phyloP scores from a whole-genome alignment of 2,888 invertebrate genomes.

The Teinopalpus imperialis region DNA sequence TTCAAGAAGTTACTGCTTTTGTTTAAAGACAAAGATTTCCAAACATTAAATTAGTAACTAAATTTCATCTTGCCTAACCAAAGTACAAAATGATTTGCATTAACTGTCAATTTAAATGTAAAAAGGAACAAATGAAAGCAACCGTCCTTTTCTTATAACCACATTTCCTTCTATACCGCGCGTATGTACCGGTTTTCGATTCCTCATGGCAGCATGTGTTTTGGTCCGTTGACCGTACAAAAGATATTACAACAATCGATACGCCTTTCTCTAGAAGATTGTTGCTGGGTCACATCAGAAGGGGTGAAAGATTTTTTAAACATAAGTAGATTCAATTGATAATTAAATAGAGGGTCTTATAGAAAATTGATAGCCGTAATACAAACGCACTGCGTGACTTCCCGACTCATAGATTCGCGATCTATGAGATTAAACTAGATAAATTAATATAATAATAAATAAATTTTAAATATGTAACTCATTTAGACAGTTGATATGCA shows the following conservation, averaged over 20 bases:
- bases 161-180: conserved; percentile 1
- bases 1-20: no score
- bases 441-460: no score
- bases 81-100: neutral
- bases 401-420: neutral
- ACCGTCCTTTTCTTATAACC: conserved; percentile 11
- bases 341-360: conserved; percentile 58
- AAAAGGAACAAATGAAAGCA: neutral
- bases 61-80: no score
- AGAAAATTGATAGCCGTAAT: conserved; percentile 50
- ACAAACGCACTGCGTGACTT: conserved; percentile 11
- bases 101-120: no score
- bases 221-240: conserved; percentile 16
- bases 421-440: no score
- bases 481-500: no score
- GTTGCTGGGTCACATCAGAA: conserved; percentile 31
- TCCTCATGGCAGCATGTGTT: conserved; percentile 6
- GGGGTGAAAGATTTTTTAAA: conserved; percentile 40
- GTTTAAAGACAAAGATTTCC: no score
- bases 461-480: no score
- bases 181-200: neutral
- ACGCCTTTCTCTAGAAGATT: conserved; percentile 26
- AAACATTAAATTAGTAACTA: no score
- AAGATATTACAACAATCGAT: conserved; percentile 25
- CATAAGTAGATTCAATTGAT: conserved; percentile 67